A percentile compares a stretch with the other conserved stretches of the same genome.
Conservation (phyloP, 2,797 vertebrate genomes). For the Sebastes wilsoni region DNA sequence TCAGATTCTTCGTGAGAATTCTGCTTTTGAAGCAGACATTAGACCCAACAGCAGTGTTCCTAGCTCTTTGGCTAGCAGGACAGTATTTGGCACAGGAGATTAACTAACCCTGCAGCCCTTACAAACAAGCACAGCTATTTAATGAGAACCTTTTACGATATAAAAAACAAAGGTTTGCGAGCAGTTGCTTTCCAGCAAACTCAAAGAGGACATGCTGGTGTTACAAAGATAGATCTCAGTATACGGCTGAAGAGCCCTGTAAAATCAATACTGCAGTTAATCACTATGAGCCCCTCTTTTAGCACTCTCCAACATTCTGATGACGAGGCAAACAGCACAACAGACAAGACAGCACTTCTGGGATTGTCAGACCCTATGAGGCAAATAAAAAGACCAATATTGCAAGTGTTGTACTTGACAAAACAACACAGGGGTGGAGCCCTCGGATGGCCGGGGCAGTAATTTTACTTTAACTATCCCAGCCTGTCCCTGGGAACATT, state of each 20-base stretch:
- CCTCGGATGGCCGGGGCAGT: not conserved
- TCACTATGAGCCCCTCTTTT: conserved; percentile 26
- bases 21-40: not conserved
- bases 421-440: conserved; percentile 15
- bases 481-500: conserved; percentile 40
- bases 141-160: conserved; percentile 8
- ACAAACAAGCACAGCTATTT: conserved; percentile 6
- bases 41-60: not conserved
- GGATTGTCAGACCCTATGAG: not conserved
- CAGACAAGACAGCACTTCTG: conserved; percentile 2
- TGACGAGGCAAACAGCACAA: conserved; percentile 36
- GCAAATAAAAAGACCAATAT: conserved; percentile 31
- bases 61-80: not conserved
- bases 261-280: conserved; percentile 39
- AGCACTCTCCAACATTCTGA: conserved; percentile 12
- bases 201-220: not conserved
- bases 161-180: not conserved
- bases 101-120: conserved; percentile 3
- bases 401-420: conserved; percentile 30
- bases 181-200: not conserved
- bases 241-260: not conserved
- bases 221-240: conserved; percentile 9
- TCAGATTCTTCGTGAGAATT: not conserved
- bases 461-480: conserved; percentile 52
- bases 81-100: not conserved